Conservation (phyloP, 2,113 vertebrate genomes). For the Brienomyrus longianalis region DNA sequence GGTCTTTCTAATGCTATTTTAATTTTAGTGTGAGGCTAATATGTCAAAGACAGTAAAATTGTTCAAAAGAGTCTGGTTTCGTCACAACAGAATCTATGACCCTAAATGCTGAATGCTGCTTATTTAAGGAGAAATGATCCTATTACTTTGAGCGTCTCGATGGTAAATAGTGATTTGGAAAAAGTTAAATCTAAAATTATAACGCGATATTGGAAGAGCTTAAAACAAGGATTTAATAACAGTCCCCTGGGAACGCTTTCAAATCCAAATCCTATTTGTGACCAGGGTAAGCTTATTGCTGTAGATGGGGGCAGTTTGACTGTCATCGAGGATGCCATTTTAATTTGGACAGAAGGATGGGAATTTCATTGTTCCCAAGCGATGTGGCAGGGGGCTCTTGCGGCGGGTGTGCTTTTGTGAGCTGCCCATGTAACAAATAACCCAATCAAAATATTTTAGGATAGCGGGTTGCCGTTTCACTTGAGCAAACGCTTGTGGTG, state of each 20-base stretch:
- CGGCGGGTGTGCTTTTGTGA: background rate
- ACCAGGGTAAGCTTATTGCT: conserved; percentile 17
- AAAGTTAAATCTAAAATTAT: background rate
- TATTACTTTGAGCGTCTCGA: background rate
- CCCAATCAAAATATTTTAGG: background rate
- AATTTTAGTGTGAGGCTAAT: background rate
- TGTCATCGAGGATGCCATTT: conserved; percentile 11
- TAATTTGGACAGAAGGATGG: background rate
- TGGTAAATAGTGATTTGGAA: background rate
- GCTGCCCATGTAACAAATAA: background rate
- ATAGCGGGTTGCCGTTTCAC: background rate
- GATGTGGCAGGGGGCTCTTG: background rate
- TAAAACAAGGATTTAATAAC: background rate
- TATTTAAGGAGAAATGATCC: background rate
- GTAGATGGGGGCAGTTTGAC: conserved; percentile 10
- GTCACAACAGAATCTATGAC: background rate
- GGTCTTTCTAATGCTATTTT: background rate
- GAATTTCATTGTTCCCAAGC: background rate
- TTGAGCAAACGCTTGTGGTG: background rate
- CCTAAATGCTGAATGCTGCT: background rate
- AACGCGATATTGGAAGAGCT: background rate
- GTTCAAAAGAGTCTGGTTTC: background rate
- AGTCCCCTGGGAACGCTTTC: conserved; percentile 2
- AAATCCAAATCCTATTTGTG: conserved; percentile 20
- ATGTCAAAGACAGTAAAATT: background rate